Evolutionary conservation across 2,113 vertebrate genomes (phyloP), one percentile per base, ranked within the genome.

Genomic region (Bos javanicus): DNA sequence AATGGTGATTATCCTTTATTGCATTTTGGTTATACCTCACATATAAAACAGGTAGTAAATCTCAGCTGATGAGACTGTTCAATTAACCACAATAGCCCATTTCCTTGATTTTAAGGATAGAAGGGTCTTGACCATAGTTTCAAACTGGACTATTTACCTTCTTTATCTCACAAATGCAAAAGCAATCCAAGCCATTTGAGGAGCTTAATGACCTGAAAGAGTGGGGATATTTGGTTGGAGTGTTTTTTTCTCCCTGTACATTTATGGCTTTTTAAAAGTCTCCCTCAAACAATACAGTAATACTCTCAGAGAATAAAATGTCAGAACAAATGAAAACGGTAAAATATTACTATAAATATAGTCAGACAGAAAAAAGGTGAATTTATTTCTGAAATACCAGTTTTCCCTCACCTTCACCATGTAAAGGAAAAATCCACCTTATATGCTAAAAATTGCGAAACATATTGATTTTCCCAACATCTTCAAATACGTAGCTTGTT

Each of bases 21-120:
- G 17, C 46, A 89, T 82, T 94, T 84, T 86, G 48, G 60, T 85
- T 78, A 57, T 10, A 88, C 33, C 36, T 87, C 85, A 95, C 57
- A 54, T 15, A 86, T n/a, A 93, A 26, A 96, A 92, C n/a, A 25
- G 15, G 30, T 33, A 81, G 67, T 85, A 95, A 90, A 92, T 92
- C 54, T 84, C 67, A 94, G 89, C 28, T 90, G 92, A 97, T 84
- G 60, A 96, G 84, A 86, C 59, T 43, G 33, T 90, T 97, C 81
- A 82, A n/a, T 85, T 90, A 90, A 84, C 19, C 71, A n/a, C 46
- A 95, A 82, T 28, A 64, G 50, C 10, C 13, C 50, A 88, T 87
- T 93, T 92, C 57, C 21, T 28, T 87, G 85, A 17, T 86, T 59
- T 59, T 52, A 86, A 59, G 25, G 59, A 84, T 10, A 76, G 7